Evolutionary conservation across 2,797 vertebrate species (phyloP).

Genomic region (Acanthurus lineatus): DNA sequence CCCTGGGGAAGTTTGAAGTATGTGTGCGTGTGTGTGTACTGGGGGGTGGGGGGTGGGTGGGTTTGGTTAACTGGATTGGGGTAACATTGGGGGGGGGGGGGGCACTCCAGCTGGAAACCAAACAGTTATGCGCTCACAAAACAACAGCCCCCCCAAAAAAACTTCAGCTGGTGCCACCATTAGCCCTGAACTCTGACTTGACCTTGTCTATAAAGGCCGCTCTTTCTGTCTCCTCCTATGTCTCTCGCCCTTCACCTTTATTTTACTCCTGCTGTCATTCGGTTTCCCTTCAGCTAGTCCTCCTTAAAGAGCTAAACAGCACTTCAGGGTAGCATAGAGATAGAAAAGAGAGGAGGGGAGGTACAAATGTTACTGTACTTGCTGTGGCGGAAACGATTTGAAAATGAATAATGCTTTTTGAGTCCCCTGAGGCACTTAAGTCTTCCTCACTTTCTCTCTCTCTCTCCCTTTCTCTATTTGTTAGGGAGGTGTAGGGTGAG

Average conservation of each 20-base stretch:
- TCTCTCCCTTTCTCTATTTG: conserved; percentile 58
- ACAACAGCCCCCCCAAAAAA: conserved; percentile 90
- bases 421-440: conserved; percentile 89
- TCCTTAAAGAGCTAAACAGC: conserved; percentile 65
- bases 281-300: conserved; percentile 25
- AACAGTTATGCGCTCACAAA: conserved; percentile 77
- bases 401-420: conserved; percentile 94
- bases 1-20: conserved; percentile 52
- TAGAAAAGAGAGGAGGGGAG: conserved; percentile 52
- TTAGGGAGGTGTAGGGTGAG: conserved; percentile 71
- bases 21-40: too few relatives aligned
- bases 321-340: conserved; percentile 62
- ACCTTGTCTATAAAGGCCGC: conserved; percentile 91
- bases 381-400: conserved; percentile 94
- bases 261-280: conserved; percentile 27
- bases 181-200: conserved; percentile 90
- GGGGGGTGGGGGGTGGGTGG: not conserved
- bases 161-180: conserved; percentile 94
- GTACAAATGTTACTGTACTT: conserved; percentile 93
- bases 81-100: conserved; percentile 43
- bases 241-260: conserved; percentile 52
- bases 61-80: conserved; percentile 84
- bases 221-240: conserved; percentile 44
- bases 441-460: conserved; percentile 79
- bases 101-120: conserved; percentile 71